A percentile compares a stretch with the other conserved stretches of the same genome.
Evolutionary conservation across 1,140 invertebrate genomes (phyloP).

Genomic region (Ceratitis capitata): DNA sequence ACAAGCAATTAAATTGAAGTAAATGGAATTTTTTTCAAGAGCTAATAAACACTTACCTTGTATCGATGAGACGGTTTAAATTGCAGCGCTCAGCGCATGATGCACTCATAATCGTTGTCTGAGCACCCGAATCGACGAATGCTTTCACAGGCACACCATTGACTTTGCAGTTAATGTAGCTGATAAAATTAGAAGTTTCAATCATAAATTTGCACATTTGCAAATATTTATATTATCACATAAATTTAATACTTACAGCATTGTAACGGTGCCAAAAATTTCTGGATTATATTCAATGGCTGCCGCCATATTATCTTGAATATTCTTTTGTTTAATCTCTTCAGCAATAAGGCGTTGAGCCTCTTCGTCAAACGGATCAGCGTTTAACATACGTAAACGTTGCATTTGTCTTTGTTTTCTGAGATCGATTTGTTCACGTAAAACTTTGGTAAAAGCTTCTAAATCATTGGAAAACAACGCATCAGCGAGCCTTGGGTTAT

Average conservation of each 20-base stretch:
- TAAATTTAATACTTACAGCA: slow-evolving; percentile 77
- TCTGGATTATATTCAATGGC: slow-evolving; percentile 99
- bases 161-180: slow-evolving; percentile 91
- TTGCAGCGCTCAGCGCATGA: slow-evolving; percentile 93
- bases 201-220: not conserved
- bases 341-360: slow-evolving; percentile 94
- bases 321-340: slow-evolving; percentile 95
- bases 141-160: slow-evolving; percentile 97
- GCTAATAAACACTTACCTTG: slow-evolving; percentile 61
- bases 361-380: slow-evolving; percentile 95
- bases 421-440: slow-evolving; percentile 82
- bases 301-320: slow-evolving; percentile 98
- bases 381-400: slow-evolving; percentile 86
- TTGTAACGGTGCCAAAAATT: slow-evolving; percentile 95
- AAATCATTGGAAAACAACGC: slow-evolving; percentile 85
- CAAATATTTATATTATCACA: too few relatives aligned
- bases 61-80: slow-evolving; percentile 95
- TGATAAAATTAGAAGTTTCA: slow-evolving; percentile 41
- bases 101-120: slow-evolving; percentile 94
- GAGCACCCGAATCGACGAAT: slow-evolving; percentile 96
- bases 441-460: slow-evolving; percentile 83
- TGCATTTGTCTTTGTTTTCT: slow-evolving; percentile 83
- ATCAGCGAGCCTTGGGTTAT: slow-evolving; percentile 92
- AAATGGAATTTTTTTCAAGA: not conserved
- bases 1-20: not conserved